phyloP scores from a whole-genome alignment of 2,888 invertebrate species.

The Luffia ferchaultella region DNA sequence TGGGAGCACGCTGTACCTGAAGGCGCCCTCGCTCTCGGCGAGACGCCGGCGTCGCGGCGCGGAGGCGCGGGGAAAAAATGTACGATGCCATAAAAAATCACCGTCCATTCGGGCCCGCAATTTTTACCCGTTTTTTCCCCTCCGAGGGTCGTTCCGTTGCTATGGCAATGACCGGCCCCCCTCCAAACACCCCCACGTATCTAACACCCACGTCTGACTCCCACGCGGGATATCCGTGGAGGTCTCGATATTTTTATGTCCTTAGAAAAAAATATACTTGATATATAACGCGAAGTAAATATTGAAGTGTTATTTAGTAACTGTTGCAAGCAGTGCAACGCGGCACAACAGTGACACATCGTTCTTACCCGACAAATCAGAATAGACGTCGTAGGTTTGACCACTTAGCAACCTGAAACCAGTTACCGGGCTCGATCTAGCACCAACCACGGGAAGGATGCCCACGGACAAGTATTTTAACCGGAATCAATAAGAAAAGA shows the following conservation, averaged over 20 bases:
- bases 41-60: slow-evolving; percentile 33
- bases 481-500: too few relatives aligned
- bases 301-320: too few relatives aligned
- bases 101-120: slow-evolving; percentile 57
- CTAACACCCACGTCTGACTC: neutral
- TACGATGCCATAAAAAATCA: slow-evolving; percentile 65
- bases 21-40: neutral
- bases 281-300: too few relatives aligned
- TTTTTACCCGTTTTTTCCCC: slow-evolving; percentile 67
- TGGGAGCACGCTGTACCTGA: too few relatives aligned
- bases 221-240: neutral
- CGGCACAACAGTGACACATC: too few relatives aligned
- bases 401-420: too few relatives aligned
- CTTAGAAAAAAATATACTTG: neutral
- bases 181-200: neutral
- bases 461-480: too few relatives aligned
- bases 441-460: too few relatives aligned
- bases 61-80: slow-evolving; percentile 47
- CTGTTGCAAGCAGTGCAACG: too few relatives aligned
- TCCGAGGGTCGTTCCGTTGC: slow-evolving; percentile 53
- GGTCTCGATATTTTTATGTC: neutral
- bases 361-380: too few relatives aligned
- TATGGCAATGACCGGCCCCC: slow-evolving; percentile 33
- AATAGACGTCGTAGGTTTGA: too few relatives aligned
- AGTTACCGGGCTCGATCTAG: too few relatives aligned